Evolutionary conservation across 1,140 invertebrate genomes (phyloP).

Genomic region (Campoletis sonorensis): DNA sequence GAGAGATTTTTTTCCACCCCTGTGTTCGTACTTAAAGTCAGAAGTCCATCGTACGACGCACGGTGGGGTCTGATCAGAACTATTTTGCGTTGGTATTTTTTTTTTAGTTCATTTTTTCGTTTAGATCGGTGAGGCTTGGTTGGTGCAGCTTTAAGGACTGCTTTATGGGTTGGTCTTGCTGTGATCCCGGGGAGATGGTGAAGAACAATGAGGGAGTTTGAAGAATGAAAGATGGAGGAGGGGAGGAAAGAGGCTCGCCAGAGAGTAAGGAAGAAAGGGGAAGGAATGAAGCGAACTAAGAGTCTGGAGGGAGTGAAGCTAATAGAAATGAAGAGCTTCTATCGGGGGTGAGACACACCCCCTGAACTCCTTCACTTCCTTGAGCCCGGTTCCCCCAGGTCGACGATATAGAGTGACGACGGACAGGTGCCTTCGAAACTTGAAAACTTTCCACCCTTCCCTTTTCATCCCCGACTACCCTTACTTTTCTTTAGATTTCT

Average conservation of each 20-base stretch:
- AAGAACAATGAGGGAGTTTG: conserved; percentile 60
- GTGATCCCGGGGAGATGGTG: conserved; percentile 38
- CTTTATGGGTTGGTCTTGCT: conserved; percentile 19
- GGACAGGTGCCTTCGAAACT: conserved; percentile 18
- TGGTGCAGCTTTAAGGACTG: conserved; percentile 59
- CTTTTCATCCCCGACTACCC: conserved; percentile 50
- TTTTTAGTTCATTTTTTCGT: neutral
- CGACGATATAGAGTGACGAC: conserved; percentile 9
- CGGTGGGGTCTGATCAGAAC: conserved; percentile 4
- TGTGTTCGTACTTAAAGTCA: neutral
- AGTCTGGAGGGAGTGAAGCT: conserved; percentile 56
- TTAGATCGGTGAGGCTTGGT: neutral
- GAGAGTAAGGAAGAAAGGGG: conserved; percentile 49
- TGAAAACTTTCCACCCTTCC: conserved; percentile 23
- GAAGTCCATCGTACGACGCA: neutral
- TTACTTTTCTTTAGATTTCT: neutral
- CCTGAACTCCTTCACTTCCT: conserved; percentile 48
- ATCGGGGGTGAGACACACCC: conserved; percentile 48
- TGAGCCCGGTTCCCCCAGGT: neutral
- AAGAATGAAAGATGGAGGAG: conserved; percentile 49
- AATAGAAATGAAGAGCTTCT: conserved; percentile 64
- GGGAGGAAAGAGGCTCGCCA: conserved; percentile 50
- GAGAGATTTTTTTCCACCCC: conserved; percentile 5
- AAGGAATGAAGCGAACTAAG: conserved; percentile 45
- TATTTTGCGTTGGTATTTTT: neutral